These are phyloP conservation scores for Pristionchus japonicus DNA, from an alignment of 2,888 invertebrate species.

Conservation along the genomic window DNA sequence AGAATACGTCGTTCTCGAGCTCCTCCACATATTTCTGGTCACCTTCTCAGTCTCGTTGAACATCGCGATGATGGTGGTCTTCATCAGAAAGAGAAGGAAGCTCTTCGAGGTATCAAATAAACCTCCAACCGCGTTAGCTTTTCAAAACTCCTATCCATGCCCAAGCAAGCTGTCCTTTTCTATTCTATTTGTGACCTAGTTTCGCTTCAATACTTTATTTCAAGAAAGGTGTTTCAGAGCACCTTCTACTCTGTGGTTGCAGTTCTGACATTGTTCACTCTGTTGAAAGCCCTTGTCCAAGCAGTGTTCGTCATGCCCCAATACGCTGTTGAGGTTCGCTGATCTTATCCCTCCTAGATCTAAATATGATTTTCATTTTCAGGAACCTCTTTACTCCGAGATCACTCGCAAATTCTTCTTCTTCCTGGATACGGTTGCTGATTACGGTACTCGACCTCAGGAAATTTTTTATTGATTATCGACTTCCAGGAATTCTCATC, in stretches of 20 bases:
- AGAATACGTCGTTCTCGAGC: neutral
- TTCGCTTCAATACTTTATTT: too few species aligned
- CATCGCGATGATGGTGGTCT: neutral
- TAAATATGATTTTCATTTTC: neutral
- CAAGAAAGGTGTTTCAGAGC: neutral
- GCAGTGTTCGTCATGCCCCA: neutral
- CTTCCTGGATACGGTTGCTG: neutral
- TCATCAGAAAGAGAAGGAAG: neutral
- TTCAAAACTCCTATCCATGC: too few species aligned
- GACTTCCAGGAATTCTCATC: neutral
- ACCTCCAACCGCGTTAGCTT: too few species aligned
- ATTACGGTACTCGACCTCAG: neutral
- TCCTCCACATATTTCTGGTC: neutral
- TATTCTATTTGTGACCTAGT: too few species aligned
- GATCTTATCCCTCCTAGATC: neutral
- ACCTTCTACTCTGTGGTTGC: slow-evolving; percentile 1
- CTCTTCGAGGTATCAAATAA: neutral
- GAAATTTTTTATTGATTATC: neutral
- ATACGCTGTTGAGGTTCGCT: neutral
- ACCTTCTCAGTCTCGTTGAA: neutral
- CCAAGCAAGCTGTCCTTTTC: too few species aligned
- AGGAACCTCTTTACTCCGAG: neutral
- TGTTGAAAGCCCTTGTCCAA: neutral
- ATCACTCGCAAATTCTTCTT: neutral
- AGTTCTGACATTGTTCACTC: neutral